phyloP scores from a whole-genome alignment of 2,888 invertebrate genomes.

The Anarsia innoxiella region DNA sequence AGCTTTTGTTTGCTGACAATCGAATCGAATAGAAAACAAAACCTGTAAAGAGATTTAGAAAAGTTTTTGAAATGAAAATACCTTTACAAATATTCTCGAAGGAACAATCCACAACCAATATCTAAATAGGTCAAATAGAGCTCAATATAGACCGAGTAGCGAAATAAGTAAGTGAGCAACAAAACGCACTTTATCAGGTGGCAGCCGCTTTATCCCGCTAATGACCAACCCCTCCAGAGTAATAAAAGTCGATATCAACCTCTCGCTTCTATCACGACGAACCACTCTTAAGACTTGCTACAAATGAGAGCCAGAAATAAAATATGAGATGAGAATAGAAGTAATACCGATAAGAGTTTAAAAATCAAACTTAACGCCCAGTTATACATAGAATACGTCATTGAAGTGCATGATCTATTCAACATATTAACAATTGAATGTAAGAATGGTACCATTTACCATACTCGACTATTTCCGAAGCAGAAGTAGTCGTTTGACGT shows the following conservation, averaged over 20 bases:
- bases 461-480: neutral
- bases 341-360: no score
- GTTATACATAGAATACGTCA: no score
- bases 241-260: constrained; percentile 73
- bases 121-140: no score
- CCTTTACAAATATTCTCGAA: no score
- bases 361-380: no score
- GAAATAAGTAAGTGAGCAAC: constrained; percentile 68
- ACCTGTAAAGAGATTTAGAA: neutral
- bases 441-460: no score
- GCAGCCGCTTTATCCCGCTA: constrained; percentile 71
- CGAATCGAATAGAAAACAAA: neutral
- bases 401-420: no score
- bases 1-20: no score
- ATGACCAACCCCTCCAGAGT: constrained; percentile 71
- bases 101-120: constrained; percentile 9
- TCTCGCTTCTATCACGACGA: constrained; percentile 30
- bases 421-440: no score
- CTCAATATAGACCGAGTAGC: constrained; percentile 21
- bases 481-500: neutral
- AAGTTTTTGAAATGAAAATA: neutral
- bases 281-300: constrained; percentile 39
- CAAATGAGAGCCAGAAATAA: no score
- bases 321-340: no score
- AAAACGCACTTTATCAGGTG: constrained; percentile 75